Conservation (phyloP, 2,113 vertebrate species). For the Strix uralensis region DNA sequence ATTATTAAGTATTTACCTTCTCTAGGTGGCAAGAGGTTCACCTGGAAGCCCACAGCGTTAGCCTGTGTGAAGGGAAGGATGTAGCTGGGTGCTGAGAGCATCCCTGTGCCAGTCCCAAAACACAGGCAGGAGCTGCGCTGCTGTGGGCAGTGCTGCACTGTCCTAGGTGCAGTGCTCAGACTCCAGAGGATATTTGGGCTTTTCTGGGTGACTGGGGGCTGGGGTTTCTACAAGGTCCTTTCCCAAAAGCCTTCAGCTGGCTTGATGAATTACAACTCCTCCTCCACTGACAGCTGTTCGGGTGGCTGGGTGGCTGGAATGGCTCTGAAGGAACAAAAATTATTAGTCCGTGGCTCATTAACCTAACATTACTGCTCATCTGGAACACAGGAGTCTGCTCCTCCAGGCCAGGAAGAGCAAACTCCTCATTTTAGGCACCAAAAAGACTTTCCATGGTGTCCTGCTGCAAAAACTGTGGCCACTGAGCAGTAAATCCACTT, state of each 20-base stretch:
- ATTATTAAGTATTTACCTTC: background rate
- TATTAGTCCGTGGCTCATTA: background rate
- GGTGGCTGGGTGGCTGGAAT: background rate
- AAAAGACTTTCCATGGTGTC: background rate
- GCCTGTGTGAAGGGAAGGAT: slow-evolving; percentile 8
- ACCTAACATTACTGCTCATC: background rate
- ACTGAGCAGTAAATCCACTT: background rate
- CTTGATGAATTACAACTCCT: background rate
- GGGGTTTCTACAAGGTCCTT: background rate
- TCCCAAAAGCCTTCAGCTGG: background rate
- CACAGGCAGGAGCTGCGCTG: slow-evolving; percentile 64
- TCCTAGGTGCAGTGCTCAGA: background rate
- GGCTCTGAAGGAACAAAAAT: background rate
- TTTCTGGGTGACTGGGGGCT: background rate
- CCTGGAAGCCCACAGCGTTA: background rate
- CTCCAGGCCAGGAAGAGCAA: background rate
- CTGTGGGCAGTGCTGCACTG: slow-evolving; percentile 74
- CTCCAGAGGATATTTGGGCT: background rate
- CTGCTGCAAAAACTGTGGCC: background rate
- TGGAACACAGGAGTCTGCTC: background rate
- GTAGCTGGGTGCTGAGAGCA: slow-evolving; percentile 57
- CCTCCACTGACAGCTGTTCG: background rate
- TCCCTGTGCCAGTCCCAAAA: slow-evolving; percentile 58
- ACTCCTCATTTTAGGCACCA: background rate
- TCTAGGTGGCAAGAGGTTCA: slow-evolving; percentile 9